Percentiles rank a stretch among this genome's conserved stretches.
Evolutionary conservation across 35 echinoderm and acorn worm species (phyloP).

Genomic region (Apostichopus parvimensis): DNA sequence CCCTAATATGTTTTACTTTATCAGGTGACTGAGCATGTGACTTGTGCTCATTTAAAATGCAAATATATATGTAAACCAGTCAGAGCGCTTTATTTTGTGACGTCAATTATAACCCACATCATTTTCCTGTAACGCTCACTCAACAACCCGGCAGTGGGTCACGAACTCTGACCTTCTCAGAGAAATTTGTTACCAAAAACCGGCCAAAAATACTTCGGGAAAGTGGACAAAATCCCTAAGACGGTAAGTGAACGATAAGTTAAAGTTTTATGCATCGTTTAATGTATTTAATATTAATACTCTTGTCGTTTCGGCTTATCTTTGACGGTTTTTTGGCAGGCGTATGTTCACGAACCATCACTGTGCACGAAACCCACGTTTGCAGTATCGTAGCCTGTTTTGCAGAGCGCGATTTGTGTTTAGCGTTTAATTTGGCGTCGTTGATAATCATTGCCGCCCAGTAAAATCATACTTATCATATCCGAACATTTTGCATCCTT

Average conservation of each 20-base stretch:
- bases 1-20: background rate
- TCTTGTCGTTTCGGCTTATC: background rate
- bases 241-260: conserved; percentile 33
- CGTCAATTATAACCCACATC: conserved; percentile 19
- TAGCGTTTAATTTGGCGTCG: background rate
- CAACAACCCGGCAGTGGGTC: conserved; percentile 53
- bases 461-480: background rate
- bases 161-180: conserved; percentile 60
- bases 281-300: background rate
- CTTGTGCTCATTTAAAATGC: conserved; percentile 21
- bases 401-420: conserved; percentile 14
- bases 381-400: background rate
- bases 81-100: background rate
- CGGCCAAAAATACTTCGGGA: conserved; percentile 7
- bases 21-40: conserved; percentile 31
- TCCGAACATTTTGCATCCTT: background rate
- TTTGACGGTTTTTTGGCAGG: background rate
- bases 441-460: background rate
- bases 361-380: background rate
- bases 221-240: background rate
- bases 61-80: conserved; percentile 28
- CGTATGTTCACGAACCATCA: conserved; percentile 18
- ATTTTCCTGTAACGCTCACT: conserved; percentile 27
- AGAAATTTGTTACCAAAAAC: conserved; percentile 29
- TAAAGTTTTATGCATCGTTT: background rate